A percentile compares a stretch with the other conserved stretches of the same genome.
Conservation (phyloP, 2,113 vertebrate genomes). For the Panurus biarmicus region DNA sequence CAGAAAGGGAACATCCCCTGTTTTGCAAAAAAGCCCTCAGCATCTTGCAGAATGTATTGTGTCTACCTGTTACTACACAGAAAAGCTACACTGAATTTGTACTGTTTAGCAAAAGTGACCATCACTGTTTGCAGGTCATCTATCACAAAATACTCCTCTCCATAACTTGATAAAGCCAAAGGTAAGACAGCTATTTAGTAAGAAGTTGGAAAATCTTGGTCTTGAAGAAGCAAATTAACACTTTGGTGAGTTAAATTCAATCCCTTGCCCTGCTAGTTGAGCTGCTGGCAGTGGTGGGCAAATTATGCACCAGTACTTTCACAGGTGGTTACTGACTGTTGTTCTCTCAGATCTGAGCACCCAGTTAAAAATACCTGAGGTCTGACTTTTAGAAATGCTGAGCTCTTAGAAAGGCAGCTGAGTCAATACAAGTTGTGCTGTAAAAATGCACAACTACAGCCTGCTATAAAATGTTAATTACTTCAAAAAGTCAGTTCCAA, state of each 20-base stretch:
- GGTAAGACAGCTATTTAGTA: not conserved
- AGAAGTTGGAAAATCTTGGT: not conserved
- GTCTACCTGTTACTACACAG: not conserved
- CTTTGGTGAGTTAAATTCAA: not conserved
- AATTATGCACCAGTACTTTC: not conserved
- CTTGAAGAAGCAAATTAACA: not conserved
- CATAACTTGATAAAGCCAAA: not conserved
- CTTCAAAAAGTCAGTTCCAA: not conserved
- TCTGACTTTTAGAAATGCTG: slow-evolving; percentile 18
- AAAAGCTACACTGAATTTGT: not conserved
- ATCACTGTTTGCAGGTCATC: not conserved
- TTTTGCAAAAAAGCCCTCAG: not conserved
- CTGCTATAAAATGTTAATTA: not conserved
- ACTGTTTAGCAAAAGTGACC: not conserved
- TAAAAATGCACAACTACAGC: not conserved
- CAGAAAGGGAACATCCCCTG: not conserved
- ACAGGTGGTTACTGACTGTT: not conserved
- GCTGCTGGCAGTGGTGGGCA: not conserved
- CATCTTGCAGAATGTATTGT: not conserved
- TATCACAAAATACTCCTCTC: not conserved
- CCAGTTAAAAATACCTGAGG: not conserved
- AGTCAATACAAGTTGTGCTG: not conserved
- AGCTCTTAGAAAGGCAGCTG: slow-evolving; percentile 17
- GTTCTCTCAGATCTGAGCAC: not conserved
- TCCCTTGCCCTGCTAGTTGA: not conserved